A percentile compares a stretch with the other conserved stretches of the same genome.
Conservation (phyloP, 2,797 vertebrate species). For the Muscicapa striata region DNA sequence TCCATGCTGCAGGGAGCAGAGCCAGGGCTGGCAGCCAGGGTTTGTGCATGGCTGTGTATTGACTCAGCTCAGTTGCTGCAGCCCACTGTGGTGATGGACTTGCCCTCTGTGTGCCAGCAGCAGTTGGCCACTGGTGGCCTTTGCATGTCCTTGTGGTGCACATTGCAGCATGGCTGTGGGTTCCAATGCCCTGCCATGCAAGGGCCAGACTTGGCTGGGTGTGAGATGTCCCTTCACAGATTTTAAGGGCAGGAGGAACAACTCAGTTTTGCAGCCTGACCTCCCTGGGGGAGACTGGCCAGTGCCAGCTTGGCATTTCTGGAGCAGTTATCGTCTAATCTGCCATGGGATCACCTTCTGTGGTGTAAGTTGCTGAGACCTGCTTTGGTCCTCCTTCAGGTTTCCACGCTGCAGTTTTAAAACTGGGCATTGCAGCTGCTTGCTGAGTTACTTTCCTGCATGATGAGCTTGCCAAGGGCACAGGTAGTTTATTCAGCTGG, state of each 20-base stretch:
- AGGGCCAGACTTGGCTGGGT: neutral
- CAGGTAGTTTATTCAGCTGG: neutral
- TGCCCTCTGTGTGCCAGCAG: neutral
- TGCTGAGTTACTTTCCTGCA: neutral
- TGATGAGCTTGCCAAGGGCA: neutral
- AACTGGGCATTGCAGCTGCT: neutral
- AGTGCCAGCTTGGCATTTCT: neutral
- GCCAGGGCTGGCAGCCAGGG: neutral
- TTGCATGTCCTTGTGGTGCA: neutral
- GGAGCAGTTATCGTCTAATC: neutral
- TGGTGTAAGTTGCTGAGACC: neutral
- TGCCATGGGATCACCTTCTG: neutral
- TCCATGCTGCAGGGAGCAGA: neutral
- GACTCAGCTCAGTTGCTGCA: neutral
- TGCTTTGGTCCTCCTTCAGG: neutral
- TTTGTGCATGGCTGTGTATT: neutral
- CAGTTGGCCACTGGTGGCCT: neutral
- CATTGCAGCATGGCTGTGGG: rapidly evolving
- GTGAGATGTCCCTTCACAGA: neutral
- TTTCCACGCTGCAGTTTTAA: neutral
- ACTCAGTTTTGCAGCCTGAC: neutral
- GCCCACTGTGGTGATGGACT: neutral
- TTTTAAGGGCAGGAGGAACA: neutral
- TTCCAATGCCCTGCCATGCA: neutral
- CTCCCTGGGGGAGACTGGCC: rapidly evolving